phyloP scores from a whole-genome alignment of 2,113 vertebrate species.

The Sapajus apella region DNA sequence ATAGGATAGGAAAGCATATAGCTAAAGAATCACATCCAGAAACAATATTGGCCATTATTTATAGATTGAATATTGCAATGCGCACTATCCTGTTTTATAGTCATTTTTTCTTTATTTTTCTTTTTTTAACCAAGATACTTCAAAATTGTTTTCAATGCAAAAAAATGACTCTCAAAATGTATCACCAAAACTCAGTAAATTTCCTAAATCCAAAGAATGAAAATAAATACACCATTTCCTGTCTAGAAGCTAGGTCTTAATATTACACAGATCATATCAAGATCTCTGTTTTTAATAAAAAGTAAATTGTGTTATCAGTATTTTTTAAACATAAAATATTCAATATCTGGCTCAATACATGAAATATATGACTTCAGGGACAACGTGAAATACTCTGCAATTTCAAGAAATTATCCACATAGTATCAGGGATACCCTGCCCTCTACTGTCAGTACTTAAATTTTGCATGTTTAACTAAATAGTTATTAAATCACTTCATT shows the following conservation, averaged over 20 bases:
- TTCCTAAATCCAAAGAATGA: neutral
- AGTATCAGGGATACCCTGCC: slow-evolving; percentile 47
- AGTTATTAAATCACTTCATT: neutral
- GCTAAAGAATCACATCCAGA: neutral
- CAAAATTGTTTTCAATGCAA: neutral
- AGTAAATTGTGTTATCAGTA: neutral
- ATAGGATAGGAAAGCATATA: neutral
- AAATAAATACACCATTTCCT: neutral
- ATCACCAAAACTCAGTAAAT: neutral
- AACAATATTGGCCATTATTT: neutral
- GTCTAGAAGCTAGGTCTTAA: neutral
- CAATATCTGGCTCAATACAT: neutral
- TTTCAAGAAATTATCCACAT: slow-evolving; percentile 15
- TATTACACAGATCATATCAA: neutral
- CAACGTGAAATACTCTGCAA: neutral
- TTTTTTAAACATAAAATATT: slow-evolving; percentile 12
- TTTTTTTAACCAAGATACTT: neutral
- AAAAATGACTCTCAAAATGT: neutral
- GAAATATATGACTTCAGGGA: neutral
- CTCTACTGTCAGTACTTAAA: slow-evolving; percentile 55
- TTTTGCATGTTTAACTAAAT: slow-evolving; percentile 36
- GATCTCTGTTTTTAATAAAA: slow-evolving; percentile 23
- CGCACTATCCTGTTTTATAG: neutral
- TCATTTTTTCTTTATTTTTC: neutral
- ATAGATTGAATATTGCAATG: neutral